Conservation (phyloP, 2,888 invertebrate genomes). For the Drosophila hamatofila region DNA sequence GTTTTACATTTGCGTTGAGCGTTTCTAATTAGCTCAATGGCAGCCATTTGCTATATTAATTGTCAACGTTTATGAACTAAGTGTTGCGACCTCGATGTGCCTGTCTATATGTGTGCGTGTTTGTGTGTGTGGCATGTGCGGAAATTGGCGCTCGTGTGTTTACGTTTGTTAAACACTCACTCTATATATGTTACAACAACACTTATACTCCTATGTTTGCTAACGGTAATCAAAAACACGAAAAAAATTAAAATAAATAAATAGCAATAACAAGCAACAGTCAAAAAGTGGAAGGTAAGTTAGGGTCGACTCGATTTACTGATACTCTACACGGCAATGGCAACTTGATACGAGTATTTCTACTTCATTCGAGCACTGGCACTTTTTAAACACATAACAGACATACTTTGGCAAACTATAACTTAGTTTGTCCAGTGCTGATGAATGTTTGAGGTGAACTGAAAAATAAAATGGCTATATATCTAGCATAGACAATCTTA, state of each 20-base stretch:
- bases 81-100: conserved; percentile 14
- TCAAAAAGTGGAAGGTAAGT: too few species aligned
- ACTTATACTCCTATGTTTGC: conserved; percentile 24
- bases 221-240: conserved; percentile 11
- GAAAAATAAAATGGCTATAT: too few species aligned
- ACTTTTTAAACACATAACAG: too few species aligned
- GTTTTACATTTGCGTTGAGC: conserved; percentile 68
- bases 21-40: conserved; percentile 77
- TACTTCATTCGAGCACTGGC: too few species aligned
- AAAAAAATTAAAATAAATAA: conserved; percentile 33
- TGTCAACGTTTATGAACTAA: conserved; percentile 80
- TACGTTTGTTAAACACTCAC: conserved; percentile 42
- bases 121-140: background rate
- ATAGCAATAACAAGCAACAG: conserved; percentile 23
- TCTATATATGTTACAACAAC: conserved; percentile 36
- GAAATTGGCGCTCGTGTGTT: conserved; percentile 37
- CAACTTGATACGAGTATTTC: background rate
- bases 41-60: conserved; percentile 73
- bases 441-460: too few species aligned
- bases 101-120: conserved; percentile 7
- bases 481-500: too few species aligned
- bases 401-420: too few species aligned
- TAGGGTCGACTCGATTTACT: background rate
- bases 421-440: too few species aligned
- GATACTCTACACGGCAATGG: background rate